phyloP scores from a whole-genome alignment of 2,113 vertebrate species.

The Prunella himalayana region DNA sequence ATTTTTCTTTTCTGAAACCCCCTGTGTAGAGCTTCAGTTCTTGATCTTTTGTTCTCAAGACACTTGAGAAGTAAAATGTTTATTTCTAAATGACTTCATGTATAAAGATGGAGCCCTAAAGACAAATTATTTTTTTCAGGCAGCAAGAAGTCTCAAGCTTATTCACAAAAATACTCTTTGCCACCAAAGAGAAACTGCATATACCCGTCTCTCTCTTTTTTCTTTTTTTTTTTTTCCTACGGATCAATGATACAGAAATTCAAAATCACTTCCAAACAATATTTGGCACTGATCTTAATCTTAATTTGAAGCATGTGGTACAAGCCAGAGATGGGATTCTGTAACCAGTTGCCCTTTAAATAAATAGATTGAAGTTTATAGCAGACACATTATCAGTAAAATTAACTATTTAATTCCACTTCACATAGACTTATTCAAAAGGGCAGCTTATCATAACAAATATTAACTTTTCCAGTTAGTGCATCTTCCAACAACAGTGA shows the following conservation, averaged over 20 bases:
- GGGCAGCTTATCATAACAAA: background rate
- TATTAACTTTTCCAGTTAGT: background rate
- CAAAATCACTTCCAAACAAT: background rate
- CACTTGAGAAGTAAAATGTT: background rate
- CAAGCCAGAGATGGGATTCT: background rate
- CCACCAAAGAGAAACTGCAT: background rate
- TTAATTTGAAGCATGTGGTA: constrained; percentile 24
- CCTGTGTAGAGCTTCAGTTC: background rate
- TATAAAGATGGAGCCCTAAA: background rate
- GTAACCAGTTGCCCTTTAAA: background rate
- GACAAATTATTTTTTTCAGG: background rate
- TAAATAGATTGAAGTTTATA: background rate
- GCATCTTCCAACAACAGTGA: background rate
- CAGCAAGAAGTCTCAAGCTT: background rate
- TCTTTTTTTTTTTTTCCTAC: background rate
- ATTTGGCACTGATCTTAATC: constrained; percentile 10
- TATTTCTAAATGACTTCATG: background rate
- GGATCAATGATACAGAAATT: background rate
- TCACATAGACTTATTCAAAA: background rate
- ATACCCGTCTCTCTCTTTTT: background rate
- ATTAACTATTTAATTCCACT: background rate
- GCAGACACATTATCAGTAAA: background rate
- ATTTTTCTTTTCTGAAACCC: background rate
- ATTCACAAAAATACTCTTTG: background rate
- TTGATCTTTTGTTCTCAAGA: background rate